Evolutionary conservation across 2,888 invertebrate species (phyloP).

Genomic region (Drosophila neonasuta): DNA sequence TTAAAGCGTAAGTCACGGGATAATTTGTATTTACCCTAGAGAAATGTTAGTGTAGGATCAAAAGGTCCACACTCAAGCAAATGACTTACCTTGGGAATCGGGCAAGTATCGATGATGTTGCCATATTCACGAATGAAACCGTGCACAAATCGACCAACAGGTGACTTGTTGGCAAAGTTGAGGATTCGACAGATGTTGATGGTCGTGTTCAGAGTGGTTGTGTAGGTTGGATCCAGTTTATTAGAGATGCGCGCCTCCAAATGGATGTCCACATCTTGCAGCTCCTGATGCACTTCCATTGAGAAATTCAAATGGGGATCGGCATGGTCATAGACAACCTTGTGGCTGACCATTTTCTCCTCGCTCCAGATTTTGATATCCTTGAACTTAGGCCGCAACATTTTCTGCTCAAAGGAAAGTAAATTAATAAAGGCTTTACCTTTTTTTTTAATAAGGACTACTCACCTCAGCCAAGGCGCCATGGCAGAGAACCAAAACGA

Average conservation of each 20-base stretch:
- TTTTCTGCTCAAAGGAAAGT: conserved; percentile 66
- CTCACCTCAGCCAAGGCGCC: conserved; percentile 65
- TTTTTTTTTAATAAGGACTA: not conserved
- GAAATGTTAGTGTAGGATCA: conserved; percentile 21
- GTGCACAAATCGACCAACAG: conserved; percentile 73
- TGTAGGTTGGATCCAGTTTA: conserved; percentile 71
- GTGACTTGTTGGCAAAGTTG: conserved; percentile 67
- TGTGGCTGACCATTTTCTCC: conserved; percentile 71
- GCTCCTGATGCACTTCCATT: conserved; percentile 72
- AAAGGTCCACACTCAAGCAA: not conserved
- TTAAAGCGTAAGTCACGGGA: conserved; percentile 51
- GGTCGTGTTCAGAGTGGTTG: conserved; percentile 71
- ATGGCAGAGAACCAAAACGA: conserved; percentile 52
- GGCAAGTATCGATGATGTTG: conserved; percentile 73
- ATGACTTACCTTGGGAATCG: conserved; percentile 73
- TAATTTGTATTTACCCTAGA: conserved; percentile 54
- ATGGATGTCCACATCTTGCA: conserved; percentile 73
- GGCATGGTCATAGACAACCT: conserved; percentile 66
- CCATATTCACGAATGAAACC: conserved; percentile 75
- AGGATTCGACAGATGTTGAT: conserved; percentile 76
- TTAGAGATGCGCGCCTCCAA: conserved; percentile 64
- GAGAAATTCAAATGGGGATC: conserved; percentile 80
- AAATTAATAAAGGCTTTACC: not conserved
- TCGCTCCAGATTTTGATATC: conserved; percentile 79
- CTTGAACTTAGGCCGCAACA: conserved; percentile 78